A percentile compares a stretch with the other conserved stretches of the same genome.
Conservation (phyloP, 1,140 invertebrate genomes). For the Oppia nitens region DNA sequence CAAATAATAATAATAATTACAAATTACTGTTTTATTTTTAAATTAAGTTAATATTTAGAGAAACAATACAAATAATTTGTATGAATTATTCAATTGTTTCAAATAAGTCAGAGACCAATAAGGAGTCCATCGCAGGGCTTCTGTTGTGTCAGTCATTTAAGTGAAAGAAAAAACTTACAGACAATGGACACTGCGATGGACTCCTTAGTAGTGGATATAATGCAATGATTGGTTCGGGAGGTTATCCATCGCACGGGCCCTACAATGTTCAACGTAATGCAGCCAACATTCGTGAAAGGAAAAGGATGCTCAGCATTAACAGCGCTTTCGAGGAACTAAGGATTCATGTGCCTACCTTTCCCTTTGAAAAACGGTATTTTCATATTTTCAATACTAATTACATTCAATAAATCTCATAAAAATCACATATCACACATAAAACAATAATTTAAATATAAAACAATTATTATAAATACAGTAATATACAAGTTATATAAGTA, state of each 20-base stretch:
- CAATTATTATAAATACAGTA: background rate
- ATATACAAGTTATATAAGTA: too few species aligned
- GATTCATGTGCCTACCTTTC: conserved; percentile 92
- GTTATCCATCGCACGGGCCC: background rate
- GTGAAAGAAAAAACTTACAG: background rate
- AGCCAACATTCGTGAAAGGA: conserved; percentile 79
- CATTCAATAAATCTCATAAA: background rate
- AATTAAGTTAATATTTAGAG: too few species aligned
- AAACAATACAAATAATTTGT: too few species aligned
- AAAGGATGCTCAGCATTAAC: conserved; percentile 70
- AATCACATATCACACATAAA: background rate
- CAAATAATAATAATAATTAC: too few species aligned
- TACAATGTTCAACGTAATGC: conserved; percentile 24
- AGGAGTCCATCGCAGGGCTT: background rate
- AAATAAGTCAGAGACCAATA: background rate
- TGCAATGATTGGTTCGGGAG: background rate
- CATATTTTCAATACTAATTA: background rate
- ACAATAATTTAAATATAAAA: background rate
- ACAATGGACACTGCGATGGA: background rate
- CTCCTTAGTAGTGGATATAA: background rate
- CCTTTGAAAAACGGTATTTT: conserved; percentile 73
- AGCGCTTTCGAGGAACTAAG: conserved; percentile 79
- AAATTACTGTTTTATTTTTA: too few species aligned
- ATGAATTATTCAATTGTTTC: too few species aligned
- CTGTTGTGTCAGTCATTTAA: background rate